Percentiles rank a stretch among this genome's conserved stretches.
Evolutionary conservation across 2,113 vertebrate genomes (phyloP).

Genomic region (Caranx melampygus): DNA sequence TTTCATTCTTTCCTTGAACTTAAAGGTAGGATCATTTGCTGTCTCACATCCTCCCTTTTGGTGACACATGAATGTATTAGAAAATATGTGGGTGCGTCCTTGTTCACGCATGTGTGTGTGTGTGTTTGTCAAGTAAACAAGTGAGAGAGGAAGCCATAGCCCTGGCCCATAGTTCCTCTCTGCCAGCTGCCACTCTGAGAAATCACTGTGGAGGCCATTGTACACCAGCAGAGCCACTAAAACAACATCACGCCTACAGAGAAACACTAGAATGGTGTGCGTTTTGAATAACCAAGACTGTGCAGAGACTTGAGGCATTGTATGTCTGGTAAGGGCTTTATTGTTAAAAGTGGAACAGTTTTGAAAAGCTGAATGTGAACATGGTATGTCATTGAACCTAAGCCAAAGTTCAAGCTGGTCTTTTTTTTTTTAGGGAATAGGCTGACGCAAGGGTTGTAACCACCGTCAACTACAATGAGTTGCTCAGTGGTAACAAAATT

Average conservation of each 20-base stretch:
- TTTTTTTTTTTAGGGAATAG: not conserved
- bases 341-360: constrained; percentile 53
- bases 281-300: constrained; percentile 57
- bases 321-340: constrained; percentile 56
- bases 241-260: constrained; percentile 74
- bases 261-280: constrained; percentile 52
- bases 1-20: not conserved
- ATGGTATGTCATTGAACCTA: constrained; percentile 29
- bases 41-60: constrained; percentile 32
- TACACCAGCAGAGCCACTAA: constrained; percentile 57
- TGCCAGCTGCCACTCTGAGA: constrained; percentile 22
- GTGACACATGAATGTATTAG: constrained; percentile 41
- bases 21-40: not conserved
- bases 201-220: constrained; percentile 68
- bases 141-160: constrained; percentile 66
- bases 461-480: not conserved
- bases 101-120: constrained; percentile 25
- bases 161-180: constrained; percentile 55
- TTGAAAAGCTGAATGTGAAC: constrained; percentile 48
- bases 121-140: constrained; percentile 60
- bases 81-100: constrained; percentile 23
- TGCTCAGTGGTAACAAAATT: constrained; percentile 44
- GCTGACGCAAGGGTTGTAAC: not conserved
- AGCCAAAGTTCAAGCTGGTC: not conserved
- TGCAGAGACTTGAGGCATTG: constrained; percentile 56